Conservation (phyloP, 2,888 invertebrate species). For the Drosophila setosimentum region DNA sequence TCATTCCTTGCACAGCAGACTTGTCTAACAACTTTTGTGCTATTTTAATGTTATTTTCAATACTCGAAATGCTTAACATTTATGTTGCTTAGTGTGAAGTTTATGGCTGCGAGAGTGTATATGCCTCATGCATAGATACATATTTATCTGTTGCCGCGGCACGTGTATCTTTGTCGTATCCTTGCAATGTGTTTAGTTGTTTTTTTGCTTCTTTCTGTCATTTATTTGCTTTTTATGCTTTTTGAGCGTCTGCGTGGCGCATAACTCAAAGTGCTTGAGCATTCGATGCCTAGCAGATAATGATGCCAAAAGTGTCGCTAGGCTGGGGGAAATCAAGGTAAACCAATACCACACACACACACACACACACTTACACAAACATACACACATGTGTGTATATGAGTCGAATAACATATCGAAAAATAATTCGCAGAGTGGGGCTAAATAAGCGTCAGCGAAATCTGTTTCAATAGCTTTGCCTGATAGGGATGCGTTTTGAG, state of each 20-base stretch:
- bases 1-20: background rate
- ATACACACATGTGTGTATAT: constrained; percentile 5
- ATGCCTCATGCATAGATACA: constrained; percentile 1
- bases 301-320: constrained; percentile 76
- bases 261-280: constrained; percentile 77
- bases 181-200: constrained; percentile 20
- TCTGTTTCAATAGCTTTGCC: constrained; percentile 70
- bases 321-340: constrained; percentile 59
- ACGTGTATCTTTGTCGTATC: constrained; percentile 32
- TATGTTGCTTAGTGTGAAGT: constrained; percentile 16
- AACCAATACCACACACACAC: constrained; percentile 52
- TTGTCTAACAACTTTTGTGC: background rate
- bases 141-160: constrained; percentile 13
- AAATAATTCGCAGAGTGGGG: constrained; percentile 66
- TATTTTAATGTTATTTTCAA: constrained; percentile 2
- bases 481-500: constrained; percentile 45
- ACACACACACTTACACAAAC: constrained; percentile 8
- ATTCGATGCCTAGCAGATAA: constrained; percentile 76
- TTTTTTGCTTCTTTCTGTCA: constrained; percentile 55
- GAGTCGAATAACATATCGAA: constrained; percentile 74
- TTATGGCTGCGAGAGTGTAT: background rate
- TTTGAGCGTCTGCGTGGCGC: constrained; percentile 70
- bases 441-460: constrained; percentile 75
- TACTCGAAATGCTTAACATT: constrained; percentile 19
- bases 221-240: constrained; percentile 74